Base-by-base conservation (phyloP, 1,140 invertebrate genomes). In the Sogatella furcifera region DNA sequence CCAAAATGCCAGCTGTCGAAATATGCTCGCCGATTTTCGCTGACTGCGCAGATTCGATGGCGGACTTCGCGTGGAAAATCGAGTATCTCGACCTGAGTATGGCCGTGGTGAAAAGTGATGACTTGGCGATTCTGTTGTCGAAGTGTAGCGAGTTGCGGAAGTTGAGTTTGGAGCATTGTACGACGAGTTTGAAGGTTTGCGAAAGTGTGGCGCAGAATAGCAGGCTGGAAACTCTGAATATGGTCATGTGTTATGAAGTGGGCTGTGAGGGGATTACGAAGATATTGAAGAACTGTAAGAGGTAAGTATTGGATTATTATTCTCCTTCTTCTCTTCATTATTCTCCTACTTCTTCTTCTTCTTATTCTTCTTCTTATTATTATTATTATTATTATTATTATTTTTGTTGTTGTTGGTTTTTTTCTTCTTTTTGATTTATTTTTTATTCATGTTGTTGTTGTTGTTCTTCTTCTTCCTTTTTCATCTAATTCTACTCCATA, bases 21-120 rank as follows among this genome's bases (percentile, higher is more conserved):
- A 38, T 38, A 2, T 38, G 34, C 34, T 38, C 56, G 5, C 42
- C 21, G 67, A 71, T 59, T 70, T 72, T 65, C 49, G 65, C 62
- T 69, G 69, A 68, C 60, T 70, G 70, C 19, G 67, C 73, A 60
- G 69, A 74, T 8, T 61, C 72, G 38, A 61, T 14, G 8, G 70
- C 72, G 13, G 64, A 68, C 53, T 73, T 71, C 49, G 38, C 62
- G 54, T 70, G 72, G 63, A 80, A 81, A 72, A 69, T 94, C 9
- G 84, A 92, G 69, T 92, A 85, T 74, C 74, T 95, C 60, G 92
- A 95, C 73, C 74, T 94, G 2, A 90, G 88, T 68, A 89, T 93
- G 84, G 80, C 84, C 4, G 76, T 81, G 0, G 79, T 92, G 19
- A 78, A 80, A 6, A 49, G 72, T 67, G 41, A 61, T 67, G 72